phyloP scores from a whole-genome alignment of 2,113 vertebrate species.

The Mormyrus lacerda region DNA sequence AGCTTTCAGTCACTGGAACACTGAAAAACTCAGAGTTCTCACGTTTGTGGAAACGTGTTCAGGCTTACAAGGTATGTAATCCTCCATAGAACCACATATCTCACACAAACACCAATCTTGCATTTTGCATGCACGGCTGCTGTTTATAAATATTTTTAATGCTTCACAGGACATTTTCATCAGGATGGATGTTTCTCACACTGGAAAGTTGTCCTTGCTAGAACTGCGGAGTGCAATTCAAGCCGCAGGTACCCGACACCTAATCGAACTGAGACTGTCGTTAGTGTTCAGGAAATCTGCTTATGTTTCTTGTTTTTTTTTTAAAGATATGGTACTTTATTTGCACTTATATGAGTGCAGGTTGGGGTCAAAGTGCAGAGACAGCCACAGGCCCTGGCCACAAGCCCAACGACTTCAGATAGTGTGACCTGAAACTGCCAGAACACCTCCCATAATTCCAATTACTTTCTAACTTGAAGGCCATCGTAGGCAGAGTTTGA shows the following conservation, averaged over 20 bases:
- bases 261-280: neutral
- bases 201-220: constrained; percentile 48
- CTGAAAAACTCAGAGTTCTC: constrained; percentile 49
- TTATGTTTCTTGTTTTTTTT: neutral
- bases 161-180: constrained; percentile 51
- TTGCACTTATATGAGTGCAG: neutral
- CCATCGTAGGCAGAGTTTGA: neutral
- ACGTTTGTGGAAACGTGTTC: constrained; percentile 47
- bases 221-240: constrained; percentile 50
- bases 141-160: neutral
- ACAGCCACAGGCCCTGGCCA: neutral
- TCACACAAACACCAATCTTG: neutral
- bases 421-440: neutral
- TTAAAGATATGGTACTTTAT: neutral
- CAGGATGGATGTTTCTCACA: constrained; percentile 40
- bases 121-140: neutral
- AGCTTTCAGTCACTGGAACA: constrained; percentile 54
- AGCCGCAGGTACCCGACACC: neutral
- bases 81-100: neutral
- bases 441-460: neutral
- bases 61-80: constrained; percentile 45
- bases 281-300: neutral
- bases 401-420: neutral
- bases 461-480: neutral
- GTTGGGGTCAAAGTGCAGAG: neutral